These are phyloP conservation scores for Eulacestoma nigropectus DNA, from an alignment of 2,113 vertebrate species.

Conservation along the genomic window DNA sequence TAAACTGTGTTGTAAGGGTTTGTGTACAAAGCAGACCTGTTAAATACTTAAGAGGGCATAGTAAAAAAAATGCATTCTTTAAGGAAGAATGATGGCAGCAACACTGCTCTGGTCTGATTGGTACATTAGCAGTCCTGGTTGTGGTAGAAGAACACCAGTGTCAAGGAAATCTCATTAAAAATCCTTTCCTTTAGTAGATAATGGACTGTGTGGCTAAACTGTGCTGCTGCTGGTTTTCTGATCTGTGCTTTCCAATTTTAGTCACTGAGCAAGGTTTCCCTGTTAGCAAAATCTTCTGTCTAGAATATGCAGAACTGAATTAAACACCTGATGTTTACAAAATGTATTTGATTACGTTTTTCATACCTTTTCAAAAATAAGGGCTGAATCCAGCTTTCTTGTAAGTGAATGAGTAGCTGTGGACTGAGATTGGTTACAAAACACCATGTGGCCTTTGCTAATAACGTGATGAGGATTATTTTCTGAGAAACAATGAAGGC, in stretches of 20 bases:
- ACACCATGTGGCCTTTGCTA: neutral
- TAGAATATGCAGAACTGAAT: neutral
- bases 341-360: neutral
- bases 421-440: neutral
- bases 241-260: neutral
- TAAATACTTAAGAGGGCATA: neutral
- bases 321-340: neutral
- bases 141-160: neutral
- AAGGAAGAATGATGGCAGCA: neutral
- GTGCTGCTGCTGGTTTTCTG: neutral
- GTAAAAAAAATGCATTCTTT: neutral
- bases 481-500: neutral
- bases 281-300: neutral
- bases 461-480: neutral
- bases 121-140: neutral
- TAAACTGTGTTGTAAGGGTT: neutral
- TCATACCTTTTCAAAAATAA: neutral
- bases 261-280: neutral
- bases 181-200: neutral
- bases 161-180: conserved; percentile 48
- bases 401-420: neutral
- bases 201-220: neutral
- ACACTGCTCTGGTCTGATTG: neutral
- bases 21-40: neutral
- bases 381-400: neutral